Base-by-base conservation (phyloP, 2,888 invertebrate genomes). In the Polymixis lichenea region DNA sequence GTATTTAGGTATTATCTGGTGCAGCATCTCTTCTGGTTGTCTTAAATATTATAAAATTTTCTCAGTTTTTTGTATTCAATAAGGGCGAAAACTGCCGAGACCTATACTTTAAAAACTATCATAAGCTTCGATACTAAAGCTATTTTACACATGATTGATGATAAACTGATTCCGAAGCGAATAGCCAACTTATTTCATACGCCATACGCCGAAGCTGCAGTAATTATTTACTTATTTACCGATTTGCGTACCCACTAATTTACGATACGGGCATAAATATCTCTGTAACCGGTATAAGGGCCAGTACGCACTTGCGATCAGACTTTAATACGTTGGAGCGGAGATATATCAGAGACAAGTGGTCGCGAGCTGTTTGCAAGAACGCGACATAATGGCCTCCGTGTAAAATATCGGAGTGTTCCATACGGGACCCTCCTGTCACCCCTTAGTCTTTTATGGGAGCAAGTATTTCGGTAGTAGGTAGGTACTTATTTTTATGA, bases 331-430 rank as follows among this genome's bases (percentile, higher is more conserved):
- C 80, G 87, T 91, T 94, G 95, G 95, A 94, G 95, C 95, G 92
- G 92, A 95, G 95, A 96, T 96, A 96, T 95, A 96, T 95, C 95
- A 92, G 93, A 92, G 93, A 92, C 94, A 92, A 94, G 93, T 93
- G 94, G 89, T 91, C 91, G 89, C 93, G 92, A 94, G 94, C 93
- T 95, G 95, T 95, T 95, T 94, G 95, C 95, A 96, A 96, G 96
- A 95, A 94, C 94, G 91, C 92, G 92, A 93, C 93, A 91, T 95
- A 94, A 95, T 95, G 93, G 93, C 91, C 90, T 87, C 86, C 86
- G 88, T 91, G 91, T 94, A 92, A 93, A 94, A 93, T 93, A 93
- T 91, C 84, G 89, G 55, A 58, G 25, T 83, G 84, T 85, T 94
- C 91, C 86, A 81, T 85, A 89, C 84, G 70, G 89, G 8, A 46